These are phyloP conservation scores for Graphium colonna DNA, from an alignment of 2,888 invertebrate genomes.

Conservation along the genomic window DNA sequence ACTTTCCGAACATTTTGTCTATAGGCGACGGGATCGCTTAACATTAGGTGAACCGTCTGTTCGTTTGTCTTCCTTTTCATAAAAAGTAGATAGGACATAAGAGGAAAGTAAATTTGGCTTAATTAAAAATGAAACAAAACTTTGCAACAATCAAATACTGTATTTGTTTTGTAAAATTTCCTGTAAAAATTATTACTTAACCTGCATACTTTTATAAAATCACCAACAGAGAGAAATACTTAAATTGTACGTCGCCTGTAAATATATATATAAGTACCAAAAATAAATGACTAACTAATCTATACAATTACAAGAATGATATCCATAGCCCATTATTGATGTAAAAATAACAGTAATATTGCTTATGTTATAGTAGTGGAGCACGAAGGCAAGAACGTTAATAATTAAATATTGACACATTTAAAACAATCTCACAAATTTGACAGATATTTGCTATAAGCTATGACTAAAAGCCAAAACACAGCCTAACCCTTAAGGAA, in stretches of 20 bases:
- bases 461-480: not conserved
- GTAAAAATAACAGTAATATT: not conserved
- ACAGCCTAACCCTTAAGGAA: not conserved
- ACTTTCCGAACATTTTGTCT: too few relatives aligned
- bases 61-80: too few relatives aligned
- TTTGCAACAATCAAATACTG: constrained; percentile 10
- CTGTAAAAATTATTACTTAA: constrained; percentile 11
- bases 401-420: not conserved
- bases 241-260: constrained; percentile 4
- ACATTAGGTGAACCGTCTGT: too few relatives aligned
- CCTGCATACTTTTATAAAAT: constrained; percentile 14
- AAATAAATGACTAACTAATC: not conserved
- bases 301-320: not conserved
- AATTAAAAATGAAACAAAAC: not conserved
- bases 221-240: not conserved
- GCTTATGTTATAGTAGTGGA: constrained; percentile 12
- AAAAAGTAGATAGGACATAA: too few relatives aligned
- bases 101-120: too few relatives aligned
- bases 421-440: not conserved
- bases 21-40: too few relatives aligned
- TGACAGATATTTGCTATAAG: not conserved
- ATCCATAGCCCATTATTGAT: constrained; percentile 6
- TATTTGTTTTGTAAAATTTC: constrained; percentile 16
- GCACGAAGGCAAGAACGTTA: constrained; percentile 8
- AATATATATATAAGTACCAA: constrained; percentile 9